phyloP scores from a whole-genome alignment of 2,113 vertebrate species.

The Gulo gulo region DNA sequence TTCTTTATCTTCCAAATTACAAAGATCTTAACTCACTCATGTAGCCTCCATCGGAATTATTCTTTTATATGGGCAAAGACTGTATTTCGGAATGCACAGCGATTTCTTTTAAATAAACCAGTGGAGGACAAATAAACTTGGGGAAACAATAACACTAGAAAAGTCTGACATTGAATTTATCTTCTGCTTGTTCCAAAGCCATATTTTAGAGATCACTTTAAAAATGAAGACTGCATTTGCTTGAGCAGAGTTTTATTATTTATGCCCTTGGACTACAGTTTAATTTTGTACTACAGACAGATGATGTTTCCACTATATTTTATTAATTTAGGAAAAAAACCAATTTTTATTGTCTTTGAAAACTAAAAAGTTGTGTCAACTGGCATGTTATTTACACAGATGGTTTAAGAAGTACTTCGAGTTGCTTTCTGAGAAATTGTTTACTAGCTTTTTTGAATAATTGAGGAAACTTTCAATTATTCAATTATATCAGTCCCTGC shows the following conservation, averaged over 20 bases:
- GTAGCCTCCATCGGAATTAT: background rate
- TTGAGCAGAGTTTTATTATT: background rate
- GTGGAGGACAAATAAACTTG: background rate
- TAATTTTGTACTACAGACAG: background rate
- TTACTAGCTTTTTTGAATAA: slow-evolving; percentile 22
- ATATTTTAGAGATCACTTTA: background rate
- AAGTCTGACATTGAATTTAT: background rate
- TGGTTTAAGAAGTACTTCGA: background rate
- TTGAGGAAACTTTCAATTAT: slow-evolving; percentile 32
- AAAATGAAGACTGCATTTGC: background rate
- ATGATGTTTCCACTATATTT: background rate
- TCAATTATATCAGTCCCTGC: background rate
- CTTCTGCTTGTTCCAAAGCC: background rate
- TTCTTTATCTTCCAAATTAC: background rate
- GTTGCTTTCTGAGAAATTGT: background rate
- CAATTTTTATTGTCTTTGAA: slow-evolving; percentile 9
- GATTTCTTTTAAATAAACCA: background rate
- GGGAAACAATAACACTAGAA: background rate
- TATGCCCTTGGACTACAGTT: background rate
- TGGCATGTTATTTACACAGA: background rate
- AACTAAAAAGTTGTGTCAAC: background rate
- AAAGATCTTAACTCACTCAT: background rate
- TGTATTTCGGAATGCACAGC: background rate
- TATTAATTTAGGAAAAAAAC: background rate
- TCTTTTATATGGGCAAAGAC: background rate